Percentiles rank a stretch among this genome's conserved stretches.
phyloP scores from a whole-genome alignment of 2,888 invertebrate genomes.

The Nemoura dubitans region DNA sequence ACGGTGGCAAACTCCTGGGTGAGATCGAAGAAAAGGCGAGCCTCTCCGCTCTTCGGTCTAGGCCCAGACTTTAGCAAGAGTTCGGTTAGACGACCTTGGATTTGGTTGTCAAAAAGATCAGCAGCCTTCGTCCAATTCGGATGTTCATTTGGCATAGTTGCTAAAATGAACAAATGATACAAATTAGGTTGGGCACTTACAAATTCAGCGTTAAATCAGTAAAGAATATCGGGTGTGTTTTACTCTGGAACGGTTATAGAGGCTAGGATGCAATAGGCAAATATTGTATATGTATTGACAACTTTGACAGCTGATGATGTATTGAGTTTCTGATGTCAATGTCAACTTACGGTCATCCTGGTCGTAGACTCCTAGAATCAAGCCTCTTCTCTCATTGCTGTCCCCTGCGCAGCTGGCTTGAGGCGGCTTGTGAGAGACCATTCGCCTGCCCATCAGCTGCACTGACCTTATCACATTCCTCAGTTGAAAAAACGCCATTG shows the following conservation, averaged over 20 bases:
- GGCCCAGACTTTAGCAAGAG: constrained; percentile 53
- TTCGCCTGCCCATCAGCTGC: background rate
- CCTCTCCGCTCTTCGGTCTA: constrained; percentile 65
- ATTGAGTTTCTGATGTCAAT: background rate
- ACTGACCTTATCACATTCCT: background rate
- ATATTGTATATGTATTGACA: background rate
- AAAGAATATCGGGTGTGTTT: too few species aligned
- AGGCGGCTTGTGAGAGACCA: background rate
- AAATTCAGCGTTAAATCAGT: too few species aligned
- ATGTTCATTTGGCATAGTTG: background rate
- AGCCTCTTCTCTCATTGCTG: background rate
- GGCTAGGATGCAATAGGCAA: background rate
- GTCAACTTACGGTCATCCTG: background rate
- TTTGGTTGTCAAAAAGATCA: background rate
- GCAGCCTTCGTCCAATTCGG: background rate
- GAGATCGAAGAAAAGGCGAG: constrained; percentile 71
- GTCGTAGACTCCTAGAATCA: constrained; percentile 16
- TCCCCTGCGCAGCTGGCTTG: constrained; percentile 13
- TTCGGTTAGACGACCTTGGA: background rate
- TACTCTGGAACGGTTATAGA: background rate
- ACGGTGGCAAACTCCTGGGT: constrained; percentile 72
- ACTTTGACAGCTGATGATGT: background rate
- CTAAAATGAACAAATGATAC: background rate
- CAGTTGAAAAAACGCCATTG: background rate
- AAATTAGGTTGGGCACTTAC: too few species aligned